Conservation (phyloP, 2,113 vertebrate species). For the Lucifuga dentata region DNA sequence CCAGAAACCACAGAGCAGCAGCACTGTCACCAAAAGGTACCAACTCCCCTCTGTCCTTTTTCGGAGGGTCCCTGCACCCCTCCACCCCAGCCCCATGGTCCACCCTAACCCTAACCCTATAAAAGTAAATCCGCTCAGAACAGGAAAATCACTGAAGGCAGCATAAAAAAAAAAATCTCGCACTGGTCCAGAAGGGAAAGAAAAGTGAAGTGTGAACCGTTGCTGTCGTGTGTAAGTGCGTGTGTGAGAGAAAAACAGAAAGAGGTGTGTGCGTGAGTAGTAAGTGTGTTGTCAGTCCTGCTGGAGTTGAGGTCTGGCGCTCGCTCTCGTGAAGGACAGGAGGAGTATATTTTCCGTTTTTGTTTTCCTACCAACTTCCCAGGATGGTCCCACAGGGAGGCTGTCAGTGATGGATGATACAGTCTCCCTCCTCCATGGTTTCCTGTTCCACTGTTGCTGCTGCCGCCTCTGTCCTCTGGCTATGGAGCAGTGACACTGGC, state of each 20-base stretch:
- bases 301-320: slow-evolving; percentile 59
- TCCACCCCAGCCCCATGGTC: slow-evolving; percentile 85
- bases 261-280: slow-evolving; percentile 22
- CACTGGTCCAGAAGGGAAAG: slow-evolving; percentile 40
- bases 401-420: slow-evolving; percentile 59
- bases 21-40: slow-evolving; percentile 79
- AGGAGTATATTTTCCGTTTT: slow-evolving; percentile 31
- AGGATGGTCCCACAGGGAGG: slow-evolving; percentile 58
- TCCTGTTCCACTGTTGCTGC: slow-evolving; percentile 57
- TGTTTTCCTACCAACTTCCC: slow-evolving; percentile 45
- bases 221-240: slow-evolving; percentile 43
- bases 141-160: slow-evolving; percentile 45
- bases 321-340: slow-evolving; percentile 61
- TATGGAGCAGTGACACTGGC: slow-evolving; percentile 80
- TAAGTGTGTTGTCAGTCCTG: slow-evolving; percentile 47
- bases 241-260: slow-evolving; percentile 2
- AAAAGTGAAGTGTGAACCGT: slow-evolving; percentile 67
- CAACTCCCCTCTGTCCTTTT: slow-evolving; percentile 63
- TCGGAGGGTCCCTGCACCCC: slow-evolving; percentile 63
- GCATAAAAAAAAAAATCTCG: slow-evolving; percentile 4
- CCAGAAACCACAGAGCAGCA: slow-evolving; percentile 82
- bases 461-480: slow-evolving; percentile 76
- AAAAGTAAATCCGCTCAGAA: slow-evolving; percentile 77
- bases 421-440: slow-evolving; percentile 71
- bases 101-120: slow-evolving; percentile 71